phyloP scores from a whole-genome alignment of 1,140 invertebrate species.

The Brachionus koreanus region DNA sequence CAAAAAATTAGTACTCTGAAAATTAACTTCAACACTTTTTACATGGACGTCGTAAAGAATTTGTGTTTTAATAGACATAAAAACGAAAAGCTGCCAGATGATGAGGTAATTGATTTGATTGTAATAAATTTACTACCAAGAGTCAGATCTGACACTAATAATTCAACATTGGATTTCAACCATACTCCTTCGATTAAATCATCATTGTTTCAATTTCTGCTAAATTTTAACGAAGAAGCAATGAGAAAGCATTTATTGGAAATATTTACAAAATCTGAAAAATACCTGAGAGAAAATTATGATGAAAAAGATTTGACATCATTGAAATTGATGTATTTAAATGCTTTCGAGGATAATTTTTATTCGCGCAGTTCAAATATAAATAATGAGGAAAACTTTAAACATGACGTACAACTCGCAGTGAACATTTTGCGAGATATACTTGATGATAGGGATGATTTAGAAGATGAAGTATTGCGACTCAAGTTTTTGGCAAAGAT shows the following conservation, averaged over 20 bases:
- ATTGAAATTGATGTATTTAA: conserved; percentile 30
- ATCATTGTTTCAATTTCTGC: not conserved
- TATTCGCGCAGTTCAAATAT: not conserved
- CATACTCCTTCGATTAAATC: conserved; percentile 5
- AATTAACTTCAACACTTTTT: not conserved
- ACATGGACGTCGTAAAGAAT: conserved; percentile 1
- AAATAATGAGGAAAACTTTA: not conserved
- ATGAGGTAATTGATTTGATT: not conserved
- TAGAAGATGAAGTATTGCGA: not conserved
- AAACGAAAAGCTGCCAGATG: not conserved
- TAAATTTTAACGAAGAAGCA: not conserved
- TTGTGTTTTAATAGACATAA: not conserved
- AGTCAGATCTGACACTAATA: not conserved
- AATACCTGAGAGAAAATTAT: not conserved
- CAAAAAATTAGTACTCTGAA: not conserved
- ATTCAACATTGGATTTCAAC: not conserved
- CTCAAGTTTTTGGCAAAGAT: conserved; percentile 4
- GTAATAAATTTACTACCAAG: not conserved
- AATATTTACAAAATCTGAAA: conserved; percentile 11
- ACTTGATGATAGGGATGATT: not conserved
- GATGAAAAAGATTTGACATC: not conserved
- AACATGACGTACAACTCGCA: not conserved
- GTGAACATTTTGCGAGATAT: not conserved
- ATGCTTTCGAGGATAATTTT: not conserved
- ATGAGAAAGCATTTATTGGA: not conserved